A percentile compares a stretch with the other conserved stretches of the same genome.
These are phyloP conservation scores for Lepisosteus osseus DNA, from an alignment of 2,113 vertebrate genomes.

Conservation along the genomic window DNA sequence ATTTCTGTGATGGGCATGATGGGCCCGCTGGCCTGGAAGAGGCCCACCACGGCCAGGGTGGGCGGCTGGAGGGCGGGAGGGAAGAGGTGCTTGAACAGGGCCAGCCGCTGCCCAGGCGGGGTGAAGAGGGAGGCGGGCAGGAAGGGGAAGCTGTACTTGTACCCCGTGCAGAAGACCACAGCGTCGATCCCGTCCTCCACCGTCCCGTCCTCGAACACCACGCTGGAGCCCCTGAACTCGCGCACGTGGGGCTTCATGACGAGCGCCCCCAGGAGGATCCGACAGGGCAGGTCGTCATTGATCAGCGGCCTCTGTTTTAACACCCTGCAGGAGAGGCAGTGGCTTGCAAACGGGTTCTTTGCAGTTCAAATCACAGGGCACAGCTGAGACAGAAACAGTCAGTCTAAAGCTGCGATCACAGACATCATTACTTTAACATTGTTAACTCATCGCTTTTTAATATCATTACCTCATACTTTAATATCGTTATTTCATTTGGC, in stretches of 20 bases:
- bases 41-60: constrained; percentile 81
- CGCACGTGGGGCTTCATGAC: constrained; percentile 56
- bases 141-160: constrained; percentile 67
- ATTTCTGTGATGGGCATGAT: constrained; percentile 89
- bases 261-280: constrained; percentile 62
- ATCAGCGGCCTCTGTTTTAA: constrained; percentile 53
- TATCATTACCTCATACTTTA: no score
- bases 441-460: no score
- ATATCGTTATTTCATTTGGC: no score
- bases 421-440: no score
- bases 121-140: constrained; percentile 43
- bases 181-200: constrained; percentile 51
- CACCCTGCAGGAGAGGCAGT: constrained; percentile 34
- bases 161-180: constrained; percentile 67
- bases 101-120: constrained; percentile 55
- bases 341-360: no score
- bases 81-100: constrained; percentile 75
- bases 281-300: constrained; percentile 68
- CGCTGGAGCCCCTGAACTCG: constrained; percentile 57
- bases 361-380: no score
- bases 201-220: constrained; percentile 64
- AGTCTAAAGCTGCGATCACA: no score
- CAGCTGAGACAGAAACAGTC: no score
- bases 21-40: constrained; percentile 84
- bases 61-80: constrained; percentile 71